phyloP scores from a whole-genome alignment of 1,140 invertebrate genomes.

The Drosophila melanica region DNA sequence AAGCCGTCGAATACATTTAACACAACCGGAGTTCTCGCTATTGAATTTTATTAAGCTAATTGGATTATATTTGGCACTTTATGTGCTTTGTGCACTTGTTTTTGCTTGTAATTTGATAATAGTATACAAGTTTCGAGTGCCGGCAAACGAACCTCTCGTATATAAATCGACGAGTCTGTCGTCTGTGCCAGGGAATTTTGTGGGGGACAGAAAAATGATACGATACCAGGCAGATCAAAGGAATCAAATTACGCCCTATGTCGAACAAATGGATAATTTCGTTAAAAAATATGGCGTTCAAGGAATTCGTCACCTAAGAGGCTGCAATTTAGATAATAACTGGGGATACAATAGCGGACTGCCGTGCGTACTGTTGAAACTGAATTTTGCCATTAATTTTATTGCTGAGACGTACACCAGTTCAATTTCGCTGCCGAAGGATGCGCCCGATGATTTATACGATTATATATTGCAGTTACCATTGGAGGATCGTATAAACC shows the following conservation, averaged over 20 bases:
- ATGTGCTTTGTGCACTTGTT: not conserved
- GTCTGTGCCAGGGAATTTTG: conserved; percentile 24
- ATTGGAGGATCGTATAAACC: conserved; percentile 32
- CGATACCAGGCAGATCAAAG: conserved; percentile 8
- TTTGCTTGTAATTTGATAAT: not conserved
- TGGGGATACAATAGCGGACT: conserved; percentile 46
- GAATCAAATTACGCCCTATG: not conserved
- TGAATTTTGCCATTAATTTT: conserved; percentile 54
- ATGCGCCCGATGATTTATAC: conserved; percentile 36
- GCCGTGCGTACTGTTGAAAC: conserved; percentile 58
- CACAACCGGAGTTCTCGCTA: not conserved
- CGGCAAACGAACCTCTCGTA: conserved; percentile 9
- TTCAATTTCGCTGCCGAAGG: conserved; percentile 21
- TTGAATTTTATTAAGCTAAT: not conserved
- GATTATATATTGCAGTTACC: conserved; percentile 28
- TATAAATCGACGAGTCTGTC: conserved; percentile 38
- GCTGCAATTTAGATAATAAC: conserved; percentile 48
- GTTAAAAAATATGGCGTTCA: conserved; percentile 21
- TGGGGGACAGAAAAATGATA: conserved; percentile 38
- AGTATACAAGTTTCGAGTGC: not conserved
- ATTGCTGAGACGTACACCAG: conserved; percentile 36
- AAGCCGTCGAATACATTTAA: not conserved
- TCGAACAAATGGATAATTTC: conserved; percentile 20
- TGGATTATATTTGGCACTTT: conserved; percentile 22
- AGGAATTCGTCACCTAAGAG: conserved; percentile 16